Evolutionary conservation across 2,888 invertebrate species (phyloP).

Genomic region (Galerucella nymphaeae): DNA sequence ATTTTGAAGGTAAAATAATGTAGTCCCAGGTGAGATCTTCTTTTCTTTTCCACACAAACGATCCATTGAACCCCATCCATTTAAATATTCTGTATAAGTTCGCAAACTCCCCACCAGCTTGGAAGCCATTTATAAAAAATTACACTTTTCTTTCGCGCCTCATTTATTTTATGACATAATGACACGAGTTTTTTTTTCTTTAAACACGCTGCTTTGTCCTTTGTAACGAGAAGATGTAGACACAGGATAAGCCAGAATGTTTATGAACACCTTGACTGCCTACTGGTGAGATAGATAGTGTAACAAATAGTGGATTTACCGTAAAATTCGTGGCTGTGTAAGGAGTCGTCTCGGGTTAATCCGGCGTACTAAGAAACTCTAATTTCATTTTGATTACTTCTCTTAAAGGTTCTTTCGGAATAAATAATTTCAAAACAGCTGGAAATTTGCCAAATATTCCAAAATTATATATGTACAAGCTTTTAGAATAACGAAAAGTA

Average conservation of each 20-base stretch:
- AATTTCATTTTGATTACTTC: constrained; percentile 33
- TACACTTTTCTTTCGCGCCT: constrained; percentile 44
- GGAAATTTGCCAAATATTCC: neutral
- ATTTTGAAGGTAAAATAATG: constrained; percentile 19
- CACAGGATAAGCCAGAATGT: constrained; percentile 48
- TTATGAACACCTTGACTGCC: constrained; percentile 43
- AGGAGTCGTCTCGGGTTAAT: constrained; percentile 28
- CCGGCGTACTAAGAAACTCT: constrained; percentile 23
- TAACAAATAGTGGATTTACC: constrained; percentile 31
- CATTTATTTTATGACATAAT: constrained; percentile 50
- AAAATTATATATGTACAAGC: too few species aligned
- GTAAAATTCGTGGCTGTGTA: constrained; percentile 29
- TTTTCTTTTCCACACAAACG: constrained; percentile 8
- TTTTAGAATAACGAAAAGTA: too few species aligned
- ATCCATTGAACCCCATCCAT: constrained; percentile 22
- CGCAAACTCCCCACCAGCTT: constrained; percentile 30
- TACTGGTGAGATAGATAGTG: constrained; percentile 31
- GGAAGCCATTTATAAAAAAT: constrained; percentile 43
- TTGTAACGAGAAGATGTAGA: constrained; percentile 46
- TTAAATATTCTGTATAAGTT: constrained; percentile 39
- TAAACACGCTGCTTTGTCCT: constrained; percentile 33
- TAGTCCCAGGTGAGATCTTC: neutral
- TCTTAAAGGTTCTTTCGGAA: neutral
- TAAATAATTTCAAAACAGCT: neutral
- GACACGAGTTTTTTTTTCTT: constrained; percentile 46